Conservation (phyloP, 2,797 vertebrate genomes). For the Melanotaenia boesemani region DNA sequence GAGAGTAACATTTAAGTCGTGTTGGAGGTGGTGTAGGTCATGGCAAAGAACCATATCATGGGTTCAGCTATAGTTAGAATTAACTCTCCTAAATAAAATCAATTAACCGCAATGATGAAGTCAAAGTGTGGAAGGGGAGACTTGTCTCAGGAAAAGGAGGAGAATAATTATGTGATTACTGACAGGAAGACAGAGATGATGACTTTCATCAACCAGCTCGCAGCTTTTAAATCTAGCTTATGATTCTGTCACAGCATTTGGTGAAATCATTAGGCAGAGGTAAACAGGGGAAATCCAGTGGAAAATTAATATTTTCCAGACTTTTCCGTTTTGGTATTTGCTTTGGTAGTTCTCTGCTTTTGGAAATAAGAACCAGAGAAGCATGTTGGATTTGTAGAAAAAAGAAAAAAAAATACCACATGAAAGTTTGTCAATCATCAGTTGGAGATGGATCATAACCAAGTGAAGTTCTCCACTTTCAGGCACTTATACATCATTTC, state of each 20-base stretch:
- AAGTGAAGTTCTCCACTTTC: not conserved
- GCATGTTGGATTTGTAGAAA: slow-evolving; percentile 10
- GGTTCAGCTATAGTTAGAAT: slow-evolving; percentile 36
- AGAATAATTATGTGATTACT: slow-evolving; percentile 11
- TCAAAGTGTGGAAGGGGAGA: not conserved
- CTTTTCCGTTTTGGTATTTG: slow-evolving; percentile 37
- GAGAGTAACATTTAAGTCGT: slow-evolving; percentile 50
- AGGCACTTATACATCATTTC: not conserved
- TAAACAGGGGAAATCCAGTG: slow-evolving; percentile 56
- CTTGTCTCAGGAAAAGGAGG: not conserved
- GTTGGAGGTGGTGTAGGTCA: slow-evolving; percentile 36
- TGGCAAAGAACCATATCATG: not conserved
- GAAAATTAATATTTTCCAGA: slow-evolving; percentile 52
- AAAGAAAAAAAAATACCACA: slow-evolving; percentile 6
- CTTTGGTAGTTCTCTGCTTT: slow-evolving; percentile 26
- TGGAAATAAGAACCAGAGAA: slow-evolving; percentile 28
- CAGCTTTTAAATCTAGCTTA: slow-evolving; percentile 32
- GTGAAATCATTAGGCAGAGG: slow-evolving; percentile 61
- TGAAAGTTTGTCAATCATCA: slow-evolving; percentile 7
- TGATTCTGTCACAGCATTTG: slow-evolving; percentile 57
- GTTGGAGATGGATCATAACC: slow-evolving; percentile 1
- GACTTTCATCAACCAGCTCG: slow-evolving; percentile 28
- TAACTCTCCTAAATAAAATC: slow-evolving; percentile 38
- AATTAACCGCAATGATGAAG: slow-evolving; percentile 17
- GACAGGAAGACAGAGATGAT: slow-evolving; percentile 3